A percentile compares a stretch with the other conserved stretches of the same genome.
phyloP scores from a whole-genome alignment of 2,797 vertebrate species.

The Merluccius polli region DNA sequence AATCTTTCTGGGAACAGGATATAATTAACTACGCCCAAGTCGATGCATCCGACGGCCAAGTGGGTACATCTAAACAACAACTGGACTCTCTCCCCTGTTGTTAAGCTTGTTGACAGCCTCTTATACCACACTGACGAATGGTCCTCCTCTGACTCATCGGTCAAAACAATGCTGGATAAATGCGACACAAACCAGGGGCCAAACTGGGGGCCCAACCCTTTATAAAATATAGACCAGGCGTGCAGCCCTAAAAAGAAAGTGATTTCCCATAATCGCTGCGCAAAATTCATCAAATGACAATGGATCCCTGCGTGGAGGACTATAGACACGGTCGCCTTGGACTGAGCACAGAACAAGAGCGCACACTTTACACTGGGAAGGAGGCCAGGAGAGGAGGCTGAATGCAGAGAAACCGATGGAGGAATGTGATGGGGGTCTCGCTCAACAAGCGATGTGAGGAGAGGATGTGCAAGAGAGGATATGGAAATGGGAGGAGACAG shows the following conservation, averaged over 20 bases:
- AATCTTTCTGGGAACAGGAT: neutral
- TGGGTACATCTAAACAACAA: neutral
- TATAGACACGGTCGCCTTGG: constrained; percentile 28
- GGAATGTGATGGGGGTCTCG: neutral
- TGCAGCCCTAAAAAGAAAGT: neutral
- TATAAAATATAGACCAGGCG: neutral
- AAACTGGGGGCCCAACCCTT: neutral
- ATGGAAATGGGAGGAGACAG: neutral
- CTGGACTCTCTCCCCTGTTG: neutral
- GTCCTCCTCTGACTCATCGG: neutral
- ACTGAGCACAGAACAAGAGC: constrained; percentile 17
- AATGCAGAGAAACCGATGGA: neutral
- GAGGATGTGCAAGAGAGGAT: neutral
- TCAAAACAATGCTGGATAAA: constrained; percentile 37
- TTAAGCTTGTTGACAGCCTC: neutral
- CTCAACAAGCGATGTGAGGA: neutral
- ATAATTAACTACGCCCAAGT: neutral
- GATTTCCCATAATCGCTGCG: neutral
- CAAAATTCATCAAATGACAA: constrained; percentile 17
- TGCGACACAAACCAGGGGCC: constrained; percentile 41
- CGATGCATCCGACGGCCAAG: neutral
- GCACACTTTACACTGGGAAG: neutral
- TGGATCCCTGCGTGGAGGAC: constrained; percentile 2
- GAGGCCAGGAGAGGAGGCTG: neutral
- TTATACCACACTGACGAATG: neutral